These are phyloP conservation scores for Hemicrepidius hirtus DNA, from an alignment of 2,888 invertebrate genomes.

Conservation along the genomic window DNA sequence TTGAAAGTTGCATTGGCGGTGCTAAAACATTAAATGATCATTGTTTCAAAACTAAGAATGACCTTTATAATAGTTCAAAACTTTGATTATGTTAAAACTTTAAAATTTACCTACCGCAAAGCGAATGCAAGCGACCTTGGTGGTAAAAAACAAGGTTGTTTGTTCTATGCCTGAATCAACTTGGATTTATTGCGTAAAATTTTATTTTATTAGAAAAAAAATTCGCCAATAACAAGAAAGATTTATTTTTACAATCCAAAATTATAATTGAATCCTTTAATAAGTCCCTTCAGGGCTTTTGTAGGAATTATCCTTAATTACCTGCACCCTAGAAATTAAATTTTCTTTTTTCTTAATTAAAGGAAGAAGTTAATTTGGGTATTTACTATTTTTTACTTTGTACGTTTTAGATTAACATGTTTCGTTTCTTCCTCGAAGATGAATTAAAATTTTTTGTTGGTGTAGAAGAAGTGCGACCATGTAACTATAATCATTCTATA, in stretches of 20 bases:
- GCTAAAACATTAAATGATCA: not conserved
- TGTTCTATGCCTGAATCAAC: not conserved
- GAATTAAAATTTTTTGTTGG: conserved; percentile 27
- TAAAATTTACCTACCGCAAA: conserved; percentile 25
- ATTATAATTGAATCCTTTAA: conserved; percentile 33
- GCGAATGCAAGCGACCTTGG: conserved; percentile 34
- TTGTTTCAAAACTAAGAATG: not conserved
- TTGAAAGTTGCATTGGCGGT: not conserved
- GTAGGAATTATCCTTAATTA: conserved; percentile 31
- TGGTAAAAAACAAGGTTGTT: conserved; percentile 38
- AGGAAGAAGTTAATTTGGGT: conserved; percentile 26
- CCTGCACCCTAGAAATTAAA: conserved; percentile 10
- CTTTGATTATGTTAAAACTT: no score
- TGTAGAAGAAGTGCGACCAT: conserved; percentile 20
- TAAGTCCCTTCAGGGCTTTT: conserved; percentile 15
- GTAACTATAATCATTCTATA: conserved; percentile 44
- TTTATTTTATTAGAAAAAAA: not conserved
- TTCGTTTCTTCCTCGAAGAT: conserved; percentile 32
- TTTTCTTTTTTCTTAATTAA: conserved; percentile 20
- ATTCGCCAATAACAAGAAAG: conserved; percentile 24
- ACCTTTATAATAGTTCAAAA: not conserved
- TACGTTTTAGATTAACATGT: conserved; percentile 31
- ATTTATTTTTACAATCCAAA: conserved; percentile 43
- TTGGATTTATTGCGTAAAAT: conserved; percentile 26
- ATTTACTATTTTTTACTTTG: not conserved